Evolutionary conservation across 2,797 vertebrate genomes (phyloP), one percentile per base, ranked within the genome.

Genomic region (Limnodromus scolopaceus): DNA sequence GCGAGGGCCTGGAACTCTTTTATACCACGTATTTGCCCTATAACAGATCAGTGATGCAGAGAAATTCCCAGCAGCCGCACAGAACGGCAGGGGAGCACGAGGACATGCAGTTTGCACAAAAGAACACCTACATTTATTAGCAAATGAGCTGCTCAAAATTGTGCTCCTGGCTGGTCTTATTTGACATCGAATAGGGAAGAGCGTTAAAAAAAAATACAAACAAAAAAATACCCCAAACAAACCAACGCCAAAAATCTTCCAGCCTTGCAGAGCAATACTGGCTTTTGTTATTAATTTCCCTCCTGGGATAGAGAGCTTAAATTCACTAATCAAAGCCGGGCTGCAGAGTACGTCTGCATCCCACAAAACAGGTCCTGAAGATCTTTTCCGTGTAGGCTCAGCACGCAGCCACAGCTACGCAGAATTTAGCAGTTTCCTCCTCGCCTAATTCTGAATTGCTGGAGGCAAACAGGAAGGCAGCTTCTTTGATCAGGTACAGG

Each of bases 11-110:
- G 5, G 36, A 54, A 39, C 48, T 84, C 54, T 48, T 16, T 19
- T 23, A 2, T 3, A 9, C 7, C 83, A 25, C 28, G 2, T 14
- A 7, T 34, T 6, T 55, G 82, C 80, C 64, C 38, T 48, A 9
- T 10, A 38, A 20, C 30, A 41, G n/a, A n/a, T 13, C 61, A 51
- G 61, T 0, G 16, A 82, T 1, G 2, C 0, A 0, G n/a, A 77
- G 68, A 48, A 57, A 51, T 13, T 38, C 27, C 55, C 30, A 6
- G 41, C 51, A 38, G 38, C 14, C 0, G 4, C 71, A 20, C 5
- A 20, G 49, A 45, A 8, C 27, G 43, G 46, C 10, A 4, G 63
- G 28, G 53, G 15, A 75, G 57, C 27, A 41, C 30, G 12, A n/a
- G 28, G 66, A 61, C 9, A 13, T 9, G 16, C n/a, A 22, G 13